These are phyloP conservation scores for Cephalopachus bancanus DNA, from an alignment of 2,797 vertebrate species.

Conservation along the genomic window DNA sequence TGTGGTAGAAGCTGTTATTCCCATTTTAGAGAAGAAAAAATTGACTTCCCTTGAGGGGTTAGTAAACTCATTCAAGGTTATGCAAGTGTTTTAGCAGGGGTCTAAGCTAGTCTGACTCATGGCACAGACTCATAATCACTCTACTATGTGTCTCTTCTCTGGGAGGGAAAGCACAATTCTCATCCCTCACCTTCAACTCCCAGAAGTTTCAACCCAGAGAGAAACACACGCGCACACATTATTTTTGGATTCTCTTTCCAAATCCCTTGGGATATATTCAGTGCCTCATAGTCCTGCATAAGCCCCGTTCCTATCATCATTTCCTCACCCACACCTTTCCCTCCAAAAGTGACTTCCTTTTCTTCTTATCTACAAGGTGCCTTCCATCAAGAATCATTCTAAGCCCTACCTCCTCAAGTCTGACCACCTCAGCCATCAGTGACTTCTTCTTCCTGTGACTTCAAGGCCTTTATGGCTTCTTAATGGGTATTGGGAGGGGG, in stretches of 20 bases:
- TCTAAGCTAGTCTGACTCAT: background rate
- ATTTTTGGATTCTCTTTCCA: background rate
- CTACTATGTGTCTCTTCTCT: background rate
- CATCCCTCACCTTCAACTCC: background rate
- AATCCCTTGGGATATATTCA: background rate
- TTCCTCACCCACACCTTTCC: background rate
- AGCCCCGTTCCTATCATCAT: background rate
- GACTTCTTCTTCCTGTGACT: background rate
- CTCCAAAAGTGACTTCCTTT: background rate
- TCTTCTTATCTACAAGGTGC: background rate
- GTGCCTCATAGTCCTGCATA: background rate
- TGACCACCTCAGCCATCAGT: background rate
- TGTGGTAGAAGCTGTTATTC: background rate
- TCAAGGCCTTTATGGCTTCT: background rate
- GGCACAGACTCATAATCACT: background rate
- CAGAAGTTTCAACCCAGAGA: background rate
- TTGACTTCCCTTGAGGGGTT: background rate
- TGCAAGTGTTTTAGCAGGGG: background rate
- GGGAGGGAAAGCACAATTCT: background rate
- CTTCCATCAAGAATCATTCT: background rate
- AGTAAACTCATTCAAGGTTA: background rate
- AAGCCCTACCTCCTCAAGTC: no score
- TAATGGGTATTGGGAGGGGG: background rate
- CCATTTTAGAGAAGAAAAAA: conserved; percentile 64
- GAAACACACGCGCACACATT: background rate